Conservation (phyloP, 2,888 invertebrate species). For the Hirtodrosophila alboralis region DNA sequence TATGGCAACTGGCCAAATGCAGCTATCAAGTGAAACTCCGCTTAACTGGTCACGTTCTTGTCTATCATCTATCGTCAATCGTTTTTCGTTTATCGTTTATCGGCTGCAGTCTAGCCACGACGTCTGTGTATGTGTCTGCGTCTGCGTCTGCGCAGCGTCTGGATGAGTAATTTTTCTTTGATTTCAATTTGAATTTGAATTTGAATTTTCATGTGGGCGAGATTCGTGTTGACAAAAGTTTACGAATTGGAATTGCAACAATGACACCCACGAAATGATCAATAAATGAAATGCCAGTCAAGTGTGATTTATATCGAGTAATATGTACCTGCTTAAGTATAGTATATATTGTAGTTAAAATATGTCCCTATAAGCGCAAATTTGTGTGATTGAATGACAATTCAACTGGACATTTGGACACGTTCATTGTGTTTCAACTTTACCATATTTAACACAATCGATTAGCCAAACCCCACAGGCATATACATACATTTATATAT, state of each 20-base stretch:
- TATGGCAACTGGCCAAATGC: conserved; percentile 67
- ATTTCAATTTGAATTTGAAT: background rate
- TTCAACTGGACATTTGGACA: conserved; percentile 37
- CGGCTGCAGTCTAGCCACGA: conserved; percentile 60
- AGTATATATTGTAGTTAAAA: background rate
- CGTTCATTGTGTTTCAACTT: conserved; percentile 23
- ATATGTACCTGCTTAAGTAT: conserved; percentile 1
- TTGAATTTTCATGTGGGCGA: conserved; percentile 13
- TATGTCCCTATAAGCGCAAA: background rate
- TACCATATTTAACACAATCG: conserved; percentile 43
- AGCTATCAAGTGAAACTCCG: conserved; percentile 36
- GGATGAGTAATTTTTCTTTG: conserved; percentile 34
- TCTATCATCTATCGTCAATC: conserved; percentile 14
- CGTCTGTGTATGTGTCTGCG: conserved; percentile 46
- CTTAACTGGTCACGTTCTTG: conserved; percentile 29
- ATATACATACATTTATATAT: conserved; percentile 14
- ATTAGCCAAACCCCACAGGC: conserved; percentile 46
- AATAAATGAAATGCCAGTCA: conserved; percentile 30
- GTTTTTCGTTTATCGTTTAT: conserved; percentile 34
- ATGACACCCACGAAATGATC: conserved; percentile 41
- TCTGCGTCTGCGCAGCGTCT: conserved; percentile 66
- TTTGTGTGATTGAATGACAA: conserved; percentile 19
- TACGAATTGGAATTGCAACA: conserved; percentile 27
- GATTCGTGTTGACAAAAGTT: conserved; percentile 32
- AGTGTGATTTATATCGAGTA: conserved; percentile 32